Base-by-base conservation (phyloP, 2,888 invertebrate genomes). In the Mycogona germanica region DNA sequence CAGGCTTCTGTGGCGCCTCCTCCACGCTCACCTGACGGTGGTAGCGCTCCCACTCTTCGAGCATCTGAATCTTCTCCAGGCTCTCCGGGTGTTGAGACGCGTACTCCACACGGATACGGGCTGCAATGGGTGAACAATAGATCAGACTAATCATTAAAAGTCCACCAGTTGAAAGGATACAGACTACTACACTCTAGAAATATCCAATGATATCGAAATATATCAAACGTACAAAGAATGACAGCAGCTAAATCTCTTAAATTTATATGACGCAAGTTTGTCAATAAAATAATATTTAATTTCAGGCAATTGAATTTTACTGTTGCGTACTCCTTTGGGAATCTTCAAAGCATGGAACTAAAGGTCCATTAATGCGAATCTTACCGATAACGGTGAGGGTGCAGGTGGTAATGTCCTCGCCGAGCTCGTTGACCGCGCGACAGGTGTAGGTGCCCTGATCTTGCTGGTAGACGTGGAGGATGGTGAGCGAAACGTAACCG, bases 401-500 rank as follows among this genome's bases (percentile, higher is more conserved):
- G 9, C 37, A 50, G 17, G 50, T 28, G 12, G 87, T 91, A 73
- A 87, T 85, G 47, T 85, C 88, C 66, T 82, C 78, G 65, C 95
- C 96, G 41, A 87, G 81, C 44, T 84, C 80, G 69, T 88, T 92
- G 37, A 82, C 78, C 45, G 89, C 88, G 60, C 88, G 81, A 70
- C 91, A 92, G 60, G 86, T 79, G 67, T 91, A 92, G 72, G 89
- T 88, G 55, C 91, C 96, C 64, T 82, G 82, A 67, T 96, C 95
- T 66, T 84, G 82, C 59, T 80, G 73, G 61, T 85, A 82, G 55
- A 91, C 78, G 73, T 87, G 86, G 63, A 93, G 78, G 67, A 95
- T 78, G 69, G 93, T 92, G 63, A 95, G 77, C 62, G 93, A 87
- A 65, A 97, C 93, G 69, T 92, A 97, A 64, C 98, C 97, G 74